These are phyloP conservation scores for Erynnis tages DNA, from an alignment of 2,888 invertebrate species.

Conservation along the genomic window DNA sequence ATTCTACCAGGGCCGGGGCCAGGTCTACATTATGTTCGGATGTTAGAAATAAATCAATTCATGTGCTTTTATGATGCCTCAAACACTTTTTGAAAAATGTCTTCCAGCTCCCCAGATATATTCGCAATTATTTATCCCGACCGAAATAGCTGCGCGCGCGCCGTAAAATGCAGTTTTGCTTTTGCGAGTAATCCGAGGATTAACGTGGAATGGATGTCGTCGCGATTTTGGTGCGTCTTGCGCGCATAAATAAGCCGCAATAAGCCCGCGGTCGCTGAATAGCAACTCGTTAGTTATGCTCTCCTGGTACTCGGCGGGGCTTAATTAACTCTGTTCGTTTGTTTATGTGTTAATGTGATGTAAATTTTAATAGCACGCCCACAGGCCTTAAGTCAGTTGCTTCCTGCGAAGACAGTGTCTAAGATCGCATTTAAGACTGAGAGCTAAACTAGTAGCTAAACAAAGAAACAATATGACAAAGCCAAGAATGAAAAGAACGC, in stretches of 20 bases:
- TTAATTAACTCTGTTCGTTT: conserved; percentile 48
- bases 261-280: conserved; percentile 45
- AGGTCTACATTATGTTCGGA: too few relatives aligned
- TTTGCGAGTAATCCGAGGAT: conserved; percentile 65
- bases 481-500: too few relatives aligned
- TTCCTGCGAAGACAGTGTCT: too few relatives aligned
- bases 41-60: too few relatives aligned
- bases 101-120: too few relatives aligned
- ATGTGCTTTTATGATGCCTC: too few relatives aligned
- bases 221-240: conserved; percentile 55
- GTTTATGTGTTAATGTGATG: conserved; percentile 28
- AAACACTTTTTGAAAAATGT: too few relatives aligned
- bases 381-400: background rate
- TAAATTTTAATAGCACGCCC: background rate
- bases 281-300: conserved; percentile 49
- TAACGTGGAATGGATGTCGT: conserved; percentile 64
- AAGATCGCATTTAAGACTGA: too few relatives aligned
- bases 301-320: conserved; percentile 49
- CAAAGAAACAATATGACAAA: too few relatives aligned
- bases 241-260: conserved; percentile 59
- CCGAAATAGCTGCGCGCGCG: conserved; percentile 55
- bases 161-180: conserved; percentile 66
- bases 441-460: too few relatives aligned
- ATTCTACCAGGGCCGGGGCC: too few relatives aligned
- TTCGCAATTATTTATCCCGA: conserved; percentile 53